Conservation (phyloP, 2,113 vertebrate genomes). For the Protomyctophum bolini region DNA sequence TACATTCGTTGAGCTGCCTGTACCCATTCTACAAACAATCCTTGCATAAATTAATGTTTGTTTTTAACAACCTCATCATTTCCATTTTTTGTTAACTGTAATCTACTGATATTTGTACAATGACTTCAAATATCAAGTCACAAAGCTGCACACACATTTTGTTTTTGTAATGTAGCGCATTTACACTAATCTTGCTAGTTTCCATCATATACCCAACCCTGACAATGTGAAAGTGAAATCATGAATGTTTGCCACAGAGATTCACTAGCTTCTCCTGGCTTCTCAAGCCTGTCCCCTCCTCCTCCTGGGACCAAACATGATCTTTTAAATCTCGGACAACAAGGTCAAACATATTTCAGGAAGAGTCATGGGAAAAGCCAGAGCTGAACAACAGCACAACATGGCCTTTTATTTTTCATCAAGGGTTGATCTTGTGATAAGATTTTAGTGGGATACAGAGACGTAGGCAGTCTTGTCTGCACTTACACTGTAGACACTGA, state of each 20-base stretch:
- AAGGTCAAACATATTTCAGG: conserved; percentile 69
- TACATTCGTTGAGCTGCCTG: too few species aligned
- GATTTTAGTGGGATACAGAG: conserved; percentile 8
- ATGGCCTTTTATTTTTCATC: conserved; percentile 38
- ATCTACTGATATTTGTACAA: too few species aligned
- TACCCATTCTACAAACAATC: too few species aligned
- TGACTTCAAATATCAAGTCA: too few species aligned
- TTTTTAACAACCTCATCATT: too few species aligned
- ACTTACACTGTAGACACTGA: neutral
- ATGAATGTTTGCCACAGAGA: conserved; percentile 41
- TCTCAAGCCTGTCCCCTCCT: conserved; percentile 10
- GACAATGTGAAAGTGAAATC: conserved; percentile 44
- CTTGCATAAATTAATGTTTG: too few species aligned
- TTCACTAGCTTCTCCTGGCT: neutral
- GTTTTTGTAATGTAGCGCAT: neutral
- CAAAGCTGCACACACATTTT: too few species aligned
- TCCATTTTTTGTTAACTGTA: too few species aligned
- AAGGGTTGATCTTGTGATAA: conserved; percentile 44
- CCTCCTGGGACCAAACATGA: conserved; percentile 65
- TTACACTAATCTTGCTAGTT: neutral
- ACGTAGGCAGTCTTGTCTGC: conserved; percentile 16
- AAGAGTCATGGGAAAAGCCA: conserved; percentile 74
- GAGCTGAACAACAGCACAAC: conserved; percentile 39
- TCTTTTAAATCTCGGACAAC: conserved; percentile 58
- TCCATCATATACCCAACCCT: neutral